A percentile compares a stretch with the other conserved stretches of the same genome.
Conservation (phyloP, 1,140 invertebrate genomes). For the Bicyclus anynana region DNA sequence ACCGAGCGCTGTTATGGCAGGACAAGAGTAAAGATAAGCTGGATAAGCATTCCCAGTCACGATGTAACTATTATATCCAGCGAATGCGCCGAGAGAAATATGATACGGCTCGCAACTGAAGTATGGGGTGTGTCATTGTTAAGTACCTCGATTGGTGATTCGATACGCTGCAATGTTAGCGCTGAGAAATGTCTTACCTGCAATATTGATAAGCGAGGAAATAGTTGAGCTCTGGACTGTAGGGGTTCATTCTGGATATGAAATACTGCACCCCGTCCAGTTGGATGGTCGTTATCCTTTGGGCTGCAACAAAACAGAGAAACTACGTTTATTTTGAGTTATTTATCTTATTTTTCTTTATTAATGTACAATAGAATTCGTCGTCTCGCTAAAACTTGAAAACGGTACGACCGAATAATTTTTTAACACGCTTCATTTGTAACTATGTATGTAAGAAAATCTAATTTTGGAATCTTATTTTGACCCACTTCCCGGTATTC, state of each 20-base stretch:
- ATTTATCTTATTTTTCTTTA: too few species aligned
- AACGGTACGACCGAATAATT: too few species aligned
- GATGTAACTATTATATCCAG: conserved; percentile 52
- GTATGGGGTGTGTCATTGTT: conserved; percentile 33
- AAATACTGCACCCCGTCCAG: conserved; percentile 92
- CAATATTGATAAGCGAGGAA: conserved; percentile 93
- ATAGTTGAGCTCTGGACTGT: conserved; percentile 91
- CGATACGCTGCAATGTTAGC: conserved; percentile 19
- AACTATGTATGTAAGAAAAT: too few species aligned
- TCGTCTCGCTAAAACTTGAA: too few species aligned
- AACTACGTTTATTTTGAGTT: neutral
- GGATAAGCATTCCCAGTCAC: conserved; percentile 65
- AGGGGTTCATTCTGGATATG: conserved; percentile 91
- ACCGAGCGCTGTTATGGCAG: conserved; percentile 39
- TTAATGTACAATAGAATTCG: too few species aligned
- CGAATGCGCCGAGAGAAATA: conserved; percentile 41
- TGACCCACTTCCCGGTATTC: too few species aligned
- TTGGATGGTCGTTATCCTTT: conserved; percentile 91
- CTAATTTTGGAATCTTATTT: too few species aligned
- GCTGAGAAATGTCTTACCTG: conserved; percentile 59
- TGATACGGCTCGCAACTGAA: conserved; percentile 37
- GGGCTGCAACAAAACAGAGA: conserved; percentile 79
- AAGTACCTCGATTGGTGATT: conserved; percentile 28
- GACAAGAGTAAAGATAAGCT: conserved; percentile 47
- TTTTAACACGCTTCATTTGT: too few species aligned